Evolutionary conservation across 2,797 vertebrate genomes (phyloP), one percentile per base, ranked within the genome.

Genomic region (Trichosurus vulpecula): DNA sequence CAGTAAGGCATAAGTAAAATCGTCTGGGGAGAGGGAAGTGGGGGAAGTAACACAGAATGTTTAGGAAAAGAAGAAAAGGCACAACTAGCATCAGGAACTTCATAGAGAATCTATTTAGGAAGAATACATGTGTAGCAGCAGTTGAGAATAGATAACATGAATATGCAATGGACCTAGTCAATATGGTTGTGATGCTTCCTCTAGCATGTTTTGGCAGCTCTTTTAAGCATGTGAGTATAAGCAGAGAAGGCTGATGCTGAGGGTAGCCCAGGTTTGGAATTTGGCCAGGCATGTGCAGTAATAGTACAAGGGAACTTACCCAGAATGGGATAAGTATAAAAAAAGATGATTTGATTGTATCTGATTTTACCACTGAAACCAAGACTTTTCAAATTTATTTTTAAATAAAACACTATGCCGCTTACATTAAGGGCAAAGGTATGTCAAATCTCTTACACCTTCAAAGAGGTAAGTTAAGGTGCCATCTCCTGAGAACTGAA

Each of bases 401-500:
- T 9, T 94, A 94, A 66, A 53, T 29, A 89, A 91, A 94, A 93
- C 47, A 27, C 19, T 27, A 74, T 92, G 25, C 27, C 30, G 4
- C 66, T 93, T 93, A 92, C 87, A 56, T 90, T n/a, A 92, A 94
- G 95, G 29, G 66, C 91, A 90, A 61, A 94, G 52, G 5, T 90
- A 52, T 92, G 91, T 87, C 52, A 96, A 93, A 81, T 94, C 90
- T 41, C 30, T 90, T 94, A 47, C 90, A 92, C 81, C 90, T 97
- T 97, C 92, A 58, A 97, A 97, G 97, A 95, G 13, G 66, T 74
- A 74, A 41, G 30, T 54, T 52, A 90, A 90, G 30, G 19, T 53
- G 90, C 12, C 11, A 13, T 53, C 30, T 90, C 47, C 94, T 66
- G 91, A 97, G 92, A 90, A 61, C n/a, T 41, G n/a, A 95, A 92